These are phyloP conservation scores for Nomada goodeniana DNA, from an alignment of 2,888 invertebrate genomes.

Conservation along the genomic window DNA sequence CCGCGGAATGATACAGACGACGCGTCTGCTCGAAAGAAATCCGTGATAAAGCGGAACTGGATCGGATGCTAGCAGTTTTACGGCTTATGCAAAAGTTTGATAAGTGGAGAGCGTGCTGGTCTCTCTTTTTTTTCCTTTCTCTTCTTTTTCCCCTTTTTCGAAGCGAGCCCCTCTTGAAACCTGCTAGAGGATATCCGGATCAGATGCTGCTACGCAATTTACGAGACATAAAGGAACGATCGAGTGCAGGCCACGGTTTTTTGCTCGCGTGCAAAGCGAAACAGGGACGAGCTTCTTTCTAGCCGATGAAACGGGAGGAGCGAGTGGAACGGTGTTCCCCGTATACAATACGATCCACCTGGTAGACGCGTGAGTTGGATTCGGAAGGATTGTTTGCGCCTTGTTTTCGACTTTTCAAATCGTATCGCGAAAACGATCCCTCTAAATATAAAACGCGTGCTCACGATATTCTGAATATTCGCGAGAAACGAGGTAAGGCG, in stretches of 20 bases:
- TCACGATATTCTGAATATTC: neutral
- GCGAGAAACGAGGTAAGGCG: no score
- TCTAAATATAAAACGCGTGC: neutral
- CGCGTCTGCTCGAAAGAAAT: neutral
- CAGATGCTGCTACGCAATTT: slow-evolving; percentile 51
- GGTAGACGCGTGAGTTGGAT: neutral
- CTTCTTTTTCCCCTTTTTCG: neutral
- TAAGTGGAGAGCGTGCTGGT: slow-evolving; percentile 17
- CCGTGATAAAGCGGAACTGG: neutral
- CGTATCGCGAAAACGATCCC: neutral
- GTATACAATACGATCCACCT: slow-evolving; percentile 10
- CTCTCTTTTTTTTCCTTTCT: slow-evolving; percentile 2
- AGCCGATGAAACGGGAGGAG: slow-evolving; percentile 46
- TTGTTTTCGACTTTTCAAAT: neutral
- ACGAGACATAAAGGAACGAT: slow-evolving; percentile 52
- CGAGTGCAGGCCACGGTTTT: slow-evolving; percentile 31
- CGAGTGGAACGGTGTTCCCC: slow-evolving; percentile 15
- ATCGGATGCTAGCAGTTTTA: slow-evolving; percentile 1
- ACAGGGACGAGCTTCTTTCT: slow-evolving; percentile 17
- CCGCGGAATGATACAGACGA: neutral
- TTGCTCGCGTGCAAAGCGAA: slow-evolving; percentile 49
- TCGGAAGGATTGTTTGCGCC: neutral
- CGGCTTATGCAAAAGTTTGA: slow-evolving; percentile 32
- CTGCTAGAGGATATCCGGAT: slow-evolving; percentile 53
- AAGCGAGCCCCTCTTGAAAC: slow-evolving; percentile 29